A percentile compares a stretch with the other conserved stretches of the same genome.
These are phyloP conservation scores for Halichoeres trimaculatus DNA, from an alignment of 2,113 vertebrate genomes.

Conservation along the genomic window DNA sequence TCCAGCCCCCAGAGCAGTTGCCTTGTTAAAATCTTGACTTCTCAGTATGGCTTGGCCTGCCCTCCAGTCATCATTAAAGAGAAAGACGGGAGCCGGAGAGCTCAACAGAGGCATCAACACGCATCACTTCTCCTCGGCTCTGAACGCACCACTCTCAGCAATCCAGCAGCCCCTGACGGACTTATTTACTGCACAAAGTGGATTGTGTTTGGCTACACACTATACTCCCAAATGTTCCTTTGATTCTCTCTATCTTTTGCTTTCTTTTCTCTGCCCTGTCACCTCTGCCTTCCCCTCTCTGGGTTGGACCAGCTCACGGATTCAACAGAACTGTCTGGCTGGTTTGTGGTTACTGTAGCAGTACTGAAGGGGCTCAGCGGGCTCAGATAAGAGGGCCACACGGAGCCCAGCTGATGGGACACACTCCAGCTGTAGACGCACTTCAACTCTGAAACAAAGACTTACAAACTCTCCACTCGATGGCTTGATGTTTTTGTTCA, in stretches of 20 bases:
- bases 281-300: constrained; percentile 21
- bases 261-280: constrained; percentile 17
- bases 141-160: constrained; percentile 59
- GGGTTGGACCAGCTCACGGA: constrained; percentile 45
- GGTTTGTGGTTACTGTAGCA: constrained; percentile 32
- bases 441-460: constrained; percentile 65
- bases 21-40: constrained; percentile 74
- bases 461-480: constrained; percentile 59
- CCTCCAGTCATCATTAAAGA: constrained; percentile 81
- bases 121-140: constrained; percentile 67
- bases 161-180: constrained; percentile 70
- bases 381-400: constrained; percentile 51
- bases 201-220: constrained; percentile 67
- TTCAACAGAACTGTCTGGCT: constrained; percentile 46
- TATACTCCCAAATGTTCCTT: constrained; percentile 70
- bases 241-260: constrained; percentile 58
- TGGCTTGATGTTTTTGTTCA: constrained; percentile 54
- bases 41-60: constrained; percentile 63
- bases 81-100: constrained; percentile 61
- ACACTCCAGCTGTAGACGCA: constrained; percentile 50
- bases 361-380: constrained; percentile 45
- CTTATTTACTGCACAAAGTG: constrained; percentile 77
- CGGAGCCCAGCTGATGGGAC: constrained; percentile 55
- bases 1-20: constrained; percentile 41
- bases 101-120: constrained; percentile 71